These are phyloP conservation scores for Rhea pennata DNA, from an alignment of 2,113 vertebrate genomes.

Conservation along the genomic window DNA sequence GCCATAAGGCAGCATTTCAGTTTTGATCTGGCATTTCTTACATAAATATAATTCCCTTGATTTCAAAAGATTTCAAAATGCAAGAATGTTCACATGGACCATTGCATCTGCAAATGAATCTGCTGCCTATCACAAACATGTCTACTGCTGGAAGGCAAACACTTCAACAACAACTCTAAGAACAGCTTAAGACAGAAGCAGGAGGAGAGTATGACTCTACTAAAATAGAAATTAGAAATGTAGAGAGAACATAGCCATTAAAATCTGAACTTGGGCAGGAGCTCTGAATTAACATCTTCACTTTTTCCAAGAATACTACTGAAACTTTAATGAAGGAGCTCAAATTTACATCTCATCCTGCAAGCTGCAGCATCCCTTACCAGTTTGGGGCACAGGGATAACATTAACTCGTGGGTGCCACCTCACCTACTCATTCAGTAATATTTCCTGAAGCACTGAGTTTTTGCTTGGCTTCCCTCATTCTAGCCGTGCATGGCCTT, in stretches of 20 bases:
- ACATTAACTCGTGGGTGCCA: slow-evolving; percentile 15
- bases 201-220: not conserved
- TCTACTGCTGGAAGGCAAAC: not conserved
- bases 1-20: not conserved
- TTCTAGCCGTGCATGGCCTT: slow-evolving; percentile 9
- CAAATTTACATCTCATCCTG: not conserved
- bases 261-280: not conserved
- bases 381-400: not conserved
- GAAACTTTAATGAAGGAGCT: not conserved
- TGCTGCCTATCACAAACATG: not conserved
- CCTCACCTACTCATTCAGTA: slow-evolving; percentile 15
- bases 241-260: not conserved
- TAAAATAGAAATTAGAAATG: not conserved
- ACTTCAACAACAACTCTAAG: not conserved
- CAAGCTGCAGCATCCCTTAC: not conserved
- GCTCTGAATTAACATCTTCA: not conserved
- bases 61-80: not conserved
- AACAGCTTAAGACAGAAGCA: not conserved
- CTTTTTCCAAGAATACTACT: not conserved
- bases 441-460: slow-evolving; percentile 13
- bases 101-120: not conserved
- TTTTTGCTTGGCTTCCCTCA: slow-evolving; percentile 21
- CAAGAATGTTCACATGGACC: not conserved
- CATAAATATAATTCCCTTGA: not conserved
- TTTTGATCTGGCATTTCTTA: not conserved